Percentiles rank a stretch among this genome's conserved stretches.
Conservation (phyloP, 1,140 invertebrate species). For the Orussus abietinus region DNA sequence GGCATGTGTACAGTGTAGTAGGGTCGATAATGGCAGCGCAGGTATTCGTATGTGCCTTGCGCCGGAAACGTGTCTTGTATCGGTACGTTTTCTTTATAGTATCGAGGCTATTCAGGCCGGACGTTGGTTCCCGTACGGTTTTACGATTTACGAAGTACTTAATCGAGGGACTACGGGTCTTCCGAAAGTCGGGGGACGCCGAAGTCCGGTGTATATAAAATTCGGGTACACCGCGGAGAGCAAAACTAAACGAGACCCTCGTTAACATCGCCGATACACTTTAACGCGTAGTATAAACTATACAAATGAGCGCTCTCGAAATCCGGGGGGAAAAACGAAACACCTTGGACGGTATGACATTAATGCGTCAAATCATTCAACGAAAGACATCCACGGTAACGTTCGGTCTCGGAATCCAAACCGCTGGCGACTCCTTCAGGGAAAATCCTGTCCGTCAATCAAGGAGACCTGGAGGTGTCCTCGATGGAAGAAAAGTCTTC, state of each 20-base stretch:
- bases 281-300: constrained; percentile 42
- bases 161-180: background rate
- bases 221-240: background rate
- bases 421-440: too few species aligned
- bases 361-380: constrained; percentile 38
- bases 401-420: too few species aligned
- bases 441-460: too few species aligned
- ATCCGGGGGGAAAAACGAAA: constrained; percentile 38
- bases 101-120: constrained; percentile 11
- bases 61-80: too few species aligned
- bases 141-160: background rate
- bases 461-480: too few species aligned
- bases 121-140: background rate
- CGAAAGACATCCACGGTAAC: too few species aligned
- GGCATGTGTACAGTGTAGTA: too few species aligned
- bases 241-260: constrained; percentile 31
- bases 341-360: constrained; percentile 43
- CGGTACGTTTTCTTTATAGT: too few species aligned
- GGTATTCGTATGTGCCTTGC: too few species aligned
- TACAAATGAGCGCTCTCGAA: constrained; percentile 39
- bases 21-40: too few species aligned
- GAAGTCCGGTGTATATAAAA: constrained; percentile 1
- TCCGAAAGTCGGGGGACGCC: background rate
- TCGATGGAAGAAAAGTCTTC: too few species aligned
- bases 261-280: constrained; percentile 35